Base-by-base conservation (phyloP, 2,888 invertebrate species). In the Heliconius hortense region DNA sequence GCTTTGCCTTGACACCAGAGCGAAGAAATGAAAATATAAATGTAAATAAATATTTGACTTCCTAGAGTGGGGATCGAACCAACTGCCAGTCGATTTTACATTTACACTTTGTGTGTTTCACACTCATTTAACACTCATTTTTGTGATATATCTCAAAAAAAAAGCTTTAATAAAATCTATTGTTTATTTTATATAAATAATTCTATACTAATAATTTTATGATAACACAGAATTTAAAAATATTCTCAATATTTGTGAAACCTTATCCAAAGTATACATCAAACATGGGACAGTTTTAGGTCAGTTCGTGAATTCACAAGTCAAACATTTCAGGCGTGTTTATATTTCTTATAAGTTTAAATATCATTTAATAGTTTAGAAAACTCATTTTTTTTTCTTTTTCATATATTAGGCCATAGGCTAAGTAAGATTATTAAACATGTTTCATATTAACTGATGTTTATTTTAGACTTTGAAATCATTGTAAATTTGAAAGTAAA, bases 231-330 rank as follows among this genome's bases (percentile, higher is more conserved):
- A 2, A 31, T 69, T 56, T n/a, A 53, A 56, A 31, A 69, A 56
- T 69, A 31, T 56, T 31, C 13, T 11, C 11, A 53, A 53, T 69
- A 56, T 69, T 69, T 69, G 56, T 28, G 69, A 56, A 69, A 69
- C 69, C 56, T 69, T 69, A 69, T 53, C n/a, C 56, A 69, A 69
- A 56, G 69, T 31, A 31, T 56, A 69, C 53, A 69, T 69, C 28
- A 69, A 69, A 69, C 56, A 31, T n/a, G 21, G 53, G n/a, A 68
- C n/a, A 68, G 28, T 68, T 53, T 68, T 68, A 68, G 68, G 53
- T 68, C 68, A 68, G 67, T 68, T 11, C 31, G 68, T 53, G 31
- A 69, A 66, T 39, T 39, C 35, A 39, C n/a, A 66, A 53, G 56
- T 69, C 31, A 56, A 69, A 69, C 56, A 69, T n/a, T 28, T 28